These are phyloP conservation scores for Silurus lanzhouensis DNA, from an alignment of 2,797 vertebrate genomes.

Conservation along the genomic window DNA sequence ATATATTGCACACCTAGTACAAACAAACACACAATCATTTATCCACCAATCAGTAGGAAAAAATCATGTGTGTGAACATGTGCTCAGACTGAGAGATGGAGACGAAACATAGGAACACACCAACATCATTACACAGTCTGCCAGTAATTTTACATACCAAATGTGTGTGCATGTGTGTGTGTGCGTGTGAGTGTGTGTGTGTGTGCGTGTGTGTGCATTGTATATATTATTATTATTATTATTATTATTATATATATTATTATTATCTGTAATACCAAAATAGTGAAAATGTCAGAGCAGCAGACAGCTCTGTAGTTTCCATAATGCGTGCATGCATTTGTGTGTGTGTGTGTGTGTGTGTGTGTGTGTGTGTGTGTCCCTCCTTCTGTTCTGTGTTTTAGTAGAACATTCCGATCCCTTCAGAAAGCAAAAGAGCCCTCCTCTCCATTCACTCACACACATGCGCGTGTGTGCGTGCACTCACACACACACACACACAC, in stretches of 20 bases:
- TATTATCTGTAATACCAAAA: background rate
- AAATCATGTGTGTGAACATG: background rate
- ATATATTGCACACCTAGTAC: background rate
- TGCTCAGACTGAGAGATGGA: background rate
- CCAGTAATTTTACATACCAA: background rate
- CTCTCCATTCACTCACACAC: slow-evolving; percentile 8
- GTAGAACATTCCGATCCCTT: slow-evolving; percentile 44
- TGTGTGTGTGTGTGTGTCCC: slow-evolving; percentile 1
- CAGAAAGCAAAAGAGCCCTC: slow-evolving; percentile 14
- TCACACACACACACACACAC: slow-evolving; percentile 1
- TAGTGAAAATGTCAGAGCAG: background rate
- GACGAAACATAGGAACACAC: background rate
- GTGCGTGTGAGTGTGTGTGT: background rate
- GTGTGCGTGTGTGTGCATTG: no score
- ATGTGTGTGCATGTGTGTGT: background rate
- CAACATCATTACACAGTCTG: background rate
- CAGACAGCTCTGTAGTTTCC: background rate
- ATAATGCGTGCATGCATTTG: background rate
- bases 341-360: background rate
- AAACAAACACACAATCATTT: background rate
- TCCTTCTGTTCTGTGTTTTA: slow-evolving; percentile 19
- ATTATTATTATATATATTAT: background rate
- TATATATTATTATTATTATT: background rate
- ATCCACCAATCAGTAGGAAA: background rate
- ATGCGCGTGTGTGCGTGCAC: slow-evolving; percentile 18